Evolutionary conservation across 1,140 invertebrate species (phyloP).

Genomic region (Nomia melanderi): DNA sequence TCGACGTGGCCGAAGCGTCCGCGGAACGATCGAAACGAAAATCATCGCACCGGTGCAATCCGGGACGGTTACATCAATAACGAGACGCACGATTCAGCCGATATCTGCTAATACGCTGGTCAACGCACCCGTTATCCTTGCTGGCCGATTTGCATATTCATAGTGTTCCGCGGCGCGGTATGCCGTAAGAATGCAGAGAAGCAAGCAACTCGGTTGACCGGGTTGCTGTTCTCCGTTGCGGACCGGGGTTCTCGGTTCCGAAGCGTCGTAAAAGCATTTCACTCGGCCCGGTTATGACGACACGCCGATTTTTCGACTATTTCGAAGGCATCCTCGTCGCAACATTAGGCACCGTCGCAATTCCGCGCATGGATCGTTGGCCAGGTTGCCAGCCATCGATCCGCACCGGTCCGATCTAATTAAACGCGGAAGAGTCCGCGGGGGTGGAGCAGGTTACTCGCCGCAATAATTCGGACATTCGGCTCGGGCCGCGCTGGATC

Average conservation of each 20-base stretch:
- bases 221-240: constrained; percentile 18
- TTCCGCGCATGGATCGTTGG: neutral
- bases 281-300: constrained; percentile 1
- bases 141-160: constrained; percentile 67
- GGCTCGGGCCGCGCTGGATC: neutral
- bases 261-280: constrained; percentile 37
- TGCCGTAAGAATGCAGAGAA: constrained; percentile 65
- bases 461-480: neutral
- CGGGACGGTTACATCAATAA: constrained; percentile 33
- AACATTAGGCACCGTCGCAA: neutral
- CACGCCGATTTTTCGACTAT: constrained; percentile 21
- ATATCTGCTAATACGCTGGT: constrained; percentile 52
- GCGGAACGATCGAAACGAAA: constrained; percentile 18
- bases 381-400: constrained; percentile 20
- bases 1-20: neutral
- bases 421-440: constrained; percentile 9
- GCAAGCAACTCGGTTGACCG: constrained; percentile 40
- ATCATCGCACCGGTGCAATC: constrained; percentile 23
- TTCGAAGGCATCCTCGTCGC: constrained; percentile 3
- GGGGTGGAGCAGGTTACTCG: neutral
- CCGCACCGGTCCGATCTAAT: constrained; percentile 35
- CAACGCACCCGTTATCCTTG: constrained; percentile 66
- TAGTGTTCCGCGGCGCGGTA: constrained; percentile 57
- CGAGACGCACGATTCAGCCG: constrained; percentile 26
- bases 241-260: neutral